A percentile compares a stretch with the other conserved stretches of the same genome.
Conservation (phyloP, 1,140 invertebrate genomes). For the Aphelenchoides fujianensis region DNA sequence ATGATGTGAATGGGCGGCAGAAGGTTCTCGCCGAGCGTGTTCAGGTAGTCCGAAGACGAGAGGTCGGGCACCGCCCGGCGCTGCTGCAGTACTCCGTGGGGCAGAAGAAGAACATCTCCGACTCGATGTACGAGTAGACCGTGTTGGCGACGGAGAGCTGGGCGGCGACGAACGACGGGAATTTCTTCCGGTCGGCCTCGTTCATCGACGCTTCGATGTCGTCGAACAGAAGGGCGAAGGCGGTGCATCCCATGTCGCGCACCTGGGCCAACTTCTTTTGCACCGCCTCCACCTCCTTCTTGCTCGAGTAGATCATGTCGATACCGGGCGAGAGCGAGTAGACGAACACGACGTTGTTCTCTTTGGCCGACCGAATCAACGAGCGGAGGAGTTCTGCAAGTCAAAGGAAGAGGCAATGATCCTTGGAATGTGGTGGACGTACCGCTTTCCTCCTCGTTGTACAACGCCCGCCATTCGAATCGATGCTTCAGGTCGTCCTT, state of each 20-base stretch:
- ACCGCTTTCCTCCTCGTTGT: constrained; percentile 89
- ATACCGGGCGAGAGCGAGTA: constrained; percentile 96
- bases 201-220: constrained; percentile 97
- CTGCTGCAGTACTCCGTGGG: constrained; percentile 96
- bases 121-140: constrained; percentile 83
- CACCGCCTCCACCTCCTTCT: constrained; percentile 80
- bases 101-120: constrained; percentile 87
- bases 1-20: constrained; percentile 88
- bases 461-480: constrained; percentile 91
- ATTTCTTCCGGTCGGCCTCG: constrained; percentile 90
- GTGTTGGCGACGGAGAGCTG: constrained; percentile 96
- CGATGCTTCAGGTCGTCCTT: constrained; percentile 96
- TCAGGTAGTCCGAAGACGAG: constrained; percentile 85
- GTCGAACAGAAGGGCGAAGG: constrained; percentile 96
- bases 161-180: constrained; percentile 93
- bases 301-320: constrained; percentile 91
- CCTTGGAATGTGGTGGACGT: constrained; percentile 7
- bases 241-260: constrained; percentile 84
- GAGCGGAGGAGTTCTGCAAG: constrained; percentile 83
- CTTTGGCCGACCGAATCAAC: constrained; percentile 80
- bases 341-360: constrained; percentile 85
- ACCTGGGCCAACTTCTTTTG: constrained; percentile 71
- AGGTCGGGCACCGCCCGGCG: constrained; percentile 74
- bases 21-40: constrained; percentile 89
- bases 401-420: constrained; percentile 61